Percentiles rank a stretch among this genome's conserved stretches.
These are phyloP conservation scores for Macrochelys suwanniensis DNA, from an alignment of 2,797 vertebrate genomes.

Conservation along the genomic window DNA sequence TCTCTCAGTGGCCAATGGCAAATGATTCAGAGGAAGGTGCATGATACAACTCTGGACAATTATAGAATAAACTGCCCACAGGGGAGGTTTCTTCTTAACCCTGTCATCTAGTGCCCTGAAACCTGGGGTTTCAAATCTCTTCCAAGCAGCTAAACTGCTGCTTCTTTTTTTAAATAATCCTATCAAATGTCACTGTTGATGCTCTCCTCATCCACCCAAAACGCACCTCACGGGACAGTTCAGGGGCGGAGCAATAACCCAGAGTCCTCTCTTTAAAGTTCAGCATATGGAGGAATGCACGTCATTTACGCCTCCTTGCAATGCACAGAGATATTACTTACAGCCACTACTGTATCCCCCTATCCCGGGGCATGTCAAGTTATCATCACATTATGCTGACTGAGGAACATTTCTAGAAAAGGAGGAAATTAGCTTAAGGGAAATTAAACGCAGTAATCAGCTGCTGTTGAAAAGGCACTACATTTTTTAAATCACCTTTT, in stretches of 20 bases:
- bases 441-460: slow-evolving; percentile 18
- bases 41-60: neutral
- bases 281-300: neutral
- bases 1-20: neutral
- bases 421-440: neutral
- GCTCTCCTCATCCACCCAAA: neutral
- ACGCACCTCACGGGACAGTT: neutral
- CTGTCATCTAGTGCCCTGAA: neutral
- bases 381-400: neutral
- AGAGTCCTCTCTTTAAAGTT: neutral
- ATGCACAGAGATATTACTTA: neutral
- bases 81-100: neutral
- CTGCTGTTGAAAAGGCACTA: slow-evolving; percentile 12
- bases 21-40: neutral
- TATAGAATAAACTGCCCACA: neutral
- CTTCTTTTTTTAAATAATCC: neutral
- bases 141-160: neutral
- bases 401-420: slow-evolving; percentile 14
- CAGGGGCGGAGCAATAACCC: neutral
- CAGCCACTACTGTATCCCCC: neutral
- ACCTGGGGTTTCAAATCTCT: neutral
- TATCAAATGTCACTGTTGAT: neutral
- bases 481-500: neutral
- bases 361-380: neutral
- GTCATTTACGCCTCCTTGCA: neutral